Percentiles rank a stretch among this genome's conserved stretches.
Evolutionary conservation across 2,888 invertebrate species (phyloP).

Genomic region (Drosophila percnosoma): DNA sequence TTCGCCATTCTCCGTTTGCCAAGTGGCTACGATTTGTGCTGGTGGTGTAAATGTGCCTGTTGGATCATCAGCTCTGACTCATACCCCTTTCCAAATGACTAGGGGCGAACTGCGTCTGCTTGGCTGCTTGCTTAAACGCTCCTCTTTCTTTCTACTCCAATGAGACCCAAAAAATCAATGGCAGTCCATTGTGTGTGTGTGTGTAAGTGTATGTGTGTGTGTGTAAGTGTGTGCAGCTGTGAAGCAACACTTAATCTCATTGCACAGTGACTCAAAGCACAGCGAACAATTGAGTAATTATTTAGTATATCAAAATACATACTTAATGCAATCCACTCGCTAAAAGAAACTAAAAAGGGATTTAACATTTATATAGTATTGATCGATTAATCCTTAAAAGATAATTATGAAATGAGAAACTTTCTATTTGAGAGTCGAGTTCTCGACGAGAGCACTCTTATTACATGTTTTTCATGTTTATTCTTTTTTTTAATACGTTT

Average conservation of each 20-base stretch:
- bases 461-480: neutral
- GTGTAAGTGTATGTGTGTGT: neutral
- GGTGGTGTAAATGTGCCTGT: constrained; percentile 21
- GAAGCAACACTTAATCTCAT: constrained; percentile 32
- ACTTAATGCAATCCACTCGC: neutral
- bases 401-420: neutral
- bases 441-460: neutral
- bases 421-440: too few species aligned
- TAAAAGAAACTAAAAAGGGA: neutral
- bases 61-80: constrained; percentile 58
- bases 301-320: neutral
- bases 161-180: constrained; percentile 71
- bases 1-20: constrained; percentile 11
- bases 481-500: neutral
- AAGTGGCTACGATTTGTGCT: constrained; percentile 29
- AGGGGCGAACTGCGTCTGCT: constrained; percentile 54
- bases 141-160: constrained; percentile 29
- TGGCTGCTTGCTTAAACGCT: constrained; percentile 24
- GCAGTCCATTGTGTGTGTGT: constrained; percentile 57
- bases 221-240: constrained; percentile 39
- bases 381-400: neutral
- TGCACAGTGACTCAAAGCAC: constrained; percentile 46
- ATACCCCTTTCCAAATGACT: constrained; percentile 59
- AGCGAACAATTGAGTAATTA: too few species aligned
- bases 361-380: neutral